Percentiles rank a stretch among this genome's conserved stretches.
These are phyloP conservation scores for Heliocidaris erythrogramma DNA, from an alignment of 35 echinoderm and acorn worm genomes.

Conservation along the genomic window DNA sequence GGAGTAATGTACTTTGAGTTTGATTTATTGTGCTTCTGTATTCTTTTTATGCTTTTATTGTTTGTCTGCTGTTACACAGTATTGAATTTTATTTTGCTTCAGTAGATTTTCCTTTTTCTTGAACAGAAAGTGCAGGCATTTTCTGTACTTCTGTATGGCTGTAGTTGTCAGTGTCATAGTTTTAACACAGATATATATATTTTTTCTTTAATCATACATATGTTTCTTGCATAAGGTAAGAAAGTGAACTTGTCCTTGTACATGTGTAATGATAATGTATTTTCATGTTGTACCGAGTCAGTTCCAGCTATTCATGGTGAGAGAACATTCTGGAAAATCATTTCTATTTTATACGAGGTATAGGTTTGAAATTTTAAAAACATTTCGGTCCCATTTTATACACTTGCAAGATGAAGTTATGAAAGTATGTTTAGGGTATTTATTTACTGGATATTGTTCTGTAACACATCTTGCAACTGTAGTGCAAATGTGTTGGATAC, in stretches of 20 bases:
- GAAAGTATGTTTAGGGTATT: background rate
- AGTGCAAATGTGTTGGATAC: background rate
- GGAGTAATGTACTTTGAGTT: too few relatives aligned
- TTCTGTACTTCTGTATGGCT: background rate
- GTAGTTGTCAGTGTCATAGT: background rate
- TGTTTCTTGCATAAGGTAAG: background rate
- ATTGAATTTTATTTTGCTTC: background rate
- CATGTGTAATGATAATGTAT: background rate
- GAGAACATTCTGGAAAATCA: background rate
- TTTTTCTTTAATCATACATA: background rate
- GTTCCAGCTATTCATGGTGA: background rate
- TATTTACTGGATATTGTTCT: background rate
- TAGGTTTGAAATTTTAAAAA: background rate
- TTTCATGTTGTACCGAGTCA: background rate
- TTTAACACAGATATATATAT: background rate
- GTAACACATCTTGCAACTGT: background rate
- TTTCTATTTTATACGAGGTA: background rate
- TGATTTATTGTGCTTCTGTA: too few relatives aligned
- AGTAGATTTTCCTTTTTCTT: background rate
- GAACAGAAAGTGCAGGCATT: slow-evolving; percentile 9
- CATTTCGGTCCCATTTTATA: background rate
- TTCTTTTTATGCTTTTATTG: background rate
- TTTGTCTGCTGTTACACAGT: background rate
- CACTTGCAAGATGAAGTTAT: background rate
- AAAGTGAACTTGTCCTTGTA: background rate